Conservation (phyloP, 1,140 invertebrate species). For the Frieseomelitta varia region DNA sequence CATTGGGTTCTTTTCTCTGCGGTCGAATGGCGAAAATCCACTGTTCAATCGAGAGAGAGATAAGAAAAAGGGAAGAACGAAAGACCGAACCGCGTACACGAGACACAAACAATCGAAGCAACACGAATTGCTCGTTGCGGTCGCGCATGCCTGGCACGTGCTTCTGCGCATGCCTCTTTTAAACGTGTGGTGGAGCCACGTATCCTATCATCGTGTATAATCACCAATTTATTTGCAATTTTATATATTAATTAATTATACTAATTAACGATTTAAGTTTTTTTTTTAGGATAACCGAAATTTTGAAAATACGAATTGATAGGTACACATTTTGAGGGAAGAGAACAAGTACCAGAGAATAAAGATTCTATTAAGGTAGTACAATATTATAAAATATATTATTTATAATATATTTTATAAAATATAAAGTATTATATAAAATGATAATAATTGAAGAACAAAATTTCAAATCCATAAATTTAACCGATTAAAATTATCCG, state of each 20-base stretch:
- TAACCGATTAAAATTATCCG: too few relatives aligned
- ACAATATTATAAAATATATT: background rate
- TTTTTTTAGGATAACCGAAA: too few relatives aligned
- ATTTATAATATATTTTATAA: too few relatives aligned
- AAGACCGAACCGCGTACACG: too few relatives aligned
- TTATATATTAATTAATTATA: too few relatives aligned
- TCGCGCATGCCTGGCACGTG: background rate
- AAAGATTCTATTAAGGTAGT: background rate
- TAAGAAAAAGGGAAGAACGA: background rate
- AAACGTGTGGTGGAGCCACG: background rate
- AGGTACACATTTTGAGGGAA: background rate
- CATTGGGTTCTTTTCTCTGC: slow-evolving; percentile 6
- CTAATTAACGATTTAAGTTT: too few relatives aligned
- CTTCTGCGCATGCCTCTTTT: background rate
- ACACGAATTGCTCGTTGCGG: too few relatives aligned
- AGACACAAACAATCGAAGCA: too few relatives aligned
- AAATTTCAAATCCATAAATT: background rate
- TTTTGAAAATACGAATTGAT: too few relatives aligned
- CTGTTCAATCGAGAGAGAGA: slow-evolving; percentile 9
- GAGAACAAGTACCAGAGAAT: background rate
- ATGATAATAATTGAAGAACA: too few relatives aligned
- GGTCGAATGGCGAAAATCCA: background rate
- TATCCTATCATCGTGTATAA: background rate
- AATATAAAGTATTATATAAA: too few relatives aligned
- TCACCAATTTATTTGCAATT: background rate